Evolutionary conservation across 2,113 vertebrate genomes (phyloP).

Genomic region (Orthonyx spaldingii): DNA sequence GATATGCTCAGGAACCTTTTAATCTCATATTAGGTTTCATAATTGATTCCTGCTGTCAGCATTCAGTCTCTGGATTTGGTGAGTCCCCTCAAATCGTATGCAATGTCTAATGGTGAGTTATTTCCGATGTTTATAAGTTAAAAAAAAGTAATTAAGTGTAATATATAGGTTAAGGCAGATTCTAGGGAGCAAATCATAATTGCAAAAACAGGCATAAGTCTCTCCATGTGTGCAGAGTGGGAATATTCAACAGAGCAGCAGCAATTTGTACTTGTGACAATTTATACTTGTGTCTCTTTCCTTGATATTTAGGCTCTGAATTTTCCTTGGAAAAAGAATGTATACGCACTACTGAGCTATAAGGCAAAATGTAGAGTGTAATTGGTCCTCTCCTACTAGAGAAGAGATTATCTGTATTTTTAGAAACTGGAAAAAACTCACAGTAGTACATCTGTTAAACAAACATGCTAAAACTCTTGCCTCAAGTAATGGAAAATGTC

Average conservation of each 20-base stretch:
- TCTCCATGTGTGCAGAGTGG: not conserved
- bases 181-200: not conserved
- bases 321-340: not conserved
- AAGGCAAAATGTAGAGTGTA: not conserved
- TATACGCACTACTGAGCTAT: not conserved
- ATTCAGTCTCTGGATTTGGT: not conserved
- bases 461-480: conserved; percentile 14
- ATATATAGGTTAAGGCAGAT: not conserved
- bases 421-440: conserved; percentile 13
- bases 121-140: not conserved
- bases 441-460: conserved; percentile 39
- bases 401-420: not conserved
- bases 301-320: not conserved
- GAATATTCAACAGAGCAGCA: not conserved
- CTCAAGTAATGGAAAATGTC: conserved; percentile 45
- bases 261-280: not conserved
- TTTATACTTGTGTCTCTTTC: not conserved
- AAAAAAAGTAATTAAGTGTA: not conserved
- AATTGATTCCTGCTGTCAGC: conserved; percentile 55
- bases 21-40: conserved; percentile 57
- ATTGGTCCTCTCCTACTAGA: not conserved
- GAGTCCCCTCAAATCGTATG: not conserved
- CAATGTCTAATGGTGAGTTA: not conserved
- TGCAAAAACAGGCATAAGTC: not conserved
- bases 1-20: conserved; percentile 51